phyloP scores from a whole-genome alignment of 2,113 vertebrate genomes.

The Lophochroa leadbeateri region DNA sequence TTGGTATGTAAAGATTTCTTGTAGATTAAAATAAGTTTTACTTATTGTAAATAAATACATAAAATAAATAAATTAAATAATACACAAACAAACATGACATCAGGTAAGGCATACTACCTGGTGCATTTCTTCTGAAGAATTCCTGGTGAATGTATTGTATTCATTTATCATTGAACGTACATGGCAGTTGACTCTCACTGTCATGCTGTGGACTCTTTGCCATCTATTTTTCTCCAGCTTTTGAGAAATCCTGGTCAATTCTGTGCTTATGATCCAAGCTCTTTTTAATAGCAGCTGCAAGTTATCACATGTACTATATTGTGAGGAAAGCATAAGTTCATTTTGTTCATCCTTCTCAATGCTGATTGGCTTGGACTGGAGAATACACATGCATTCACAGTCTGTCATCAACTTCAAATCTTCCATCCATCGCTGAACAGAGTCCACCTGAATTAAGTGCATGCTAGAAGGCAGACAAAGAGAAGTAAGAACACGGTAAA shows the following conservation, averaged over 20 bases:
- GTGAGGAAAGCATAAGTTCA: slow-evolving; percentile 83
- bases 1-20: neutral
- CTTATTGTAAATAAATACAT: neutral
- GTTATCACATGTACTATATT: slow-evolving; percentile 79
- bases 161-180: slow-evolving; percentile 91
- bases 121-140: slow-evolving; percentile 82
- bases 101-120: slow-evolving; percentile 73
- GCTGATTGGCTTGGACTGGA: slow-evolving; percentile 95
- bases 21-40: neutral
- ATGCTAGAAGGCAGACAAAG: slow-evolving; percentile 69
- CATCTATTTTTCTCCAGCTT: slow-evolving; percentile 91
- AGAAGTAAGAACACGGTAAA: neutral
- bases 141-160: slow-evolving; percentile 73
- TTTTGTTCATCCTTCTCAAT: slow-evolving; percentile 86
- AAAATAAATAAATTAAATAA: neutral
- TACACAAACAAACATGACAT: accelerated
- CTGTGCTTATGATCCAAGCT: slow-evolving; percentile 92
- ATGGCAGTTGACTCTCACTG: slow-evolving; percentile 88
- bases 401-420: slow-evolving; percentile 97
- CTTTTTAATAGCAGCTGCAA: slow-evolving; percentile 90
- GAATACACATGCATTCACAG: slow-evolving; percentile 96
- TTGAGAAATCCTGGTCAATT: slow-evolving; percentile 91
- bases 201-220: slow-evolving; percentile 91
- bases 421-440: slow-evolving; percentile 98
- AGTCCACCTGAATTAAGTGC: slow-evolving; percentile 91